Base-by-base conservation (phyloP, 2,888 invertebrate species). In the Sepiola atlantica region DNA sequence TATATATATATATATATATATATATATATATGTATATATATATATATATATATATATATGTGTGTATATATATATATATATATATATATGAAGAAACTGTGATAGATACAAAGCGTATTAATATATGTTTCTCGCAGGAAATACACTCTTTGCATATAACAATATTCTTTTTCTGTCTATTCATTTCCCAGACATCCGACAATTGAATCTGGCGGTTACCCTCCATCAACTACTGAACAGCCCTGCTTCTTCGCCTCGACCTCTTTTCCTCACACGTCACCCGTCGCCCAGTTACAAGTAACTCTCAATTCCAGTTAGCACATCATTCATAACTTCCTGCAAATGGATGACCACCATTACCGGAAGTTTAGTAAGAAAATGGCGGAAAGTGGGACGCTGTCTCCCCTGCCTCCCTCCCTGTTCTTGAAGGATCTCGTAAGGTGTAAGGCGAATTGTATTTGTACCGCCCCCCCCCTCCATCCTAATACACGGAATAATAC, bases 251-350 rank as follows among this genome's bases (percentile, higher is more conserved):
- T 45, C 45, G 45, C 8, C n/a, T 18, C 12, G 16, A 16, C 77
- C 14, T 0, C 3, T 1, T 32, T 18, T 18, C 16, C n/a, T 1
- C 32, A 14, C 10, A 28, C 12, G 8, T n/a, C n/a, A 4, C n/a
- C 77, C 12, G 16, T 18, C 2, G n/a, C 14, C 77, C 32, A 2
- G 77, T n/a, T 77, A 32, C 77, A 77, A 77, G 14, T 32, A 77
- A 77, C 77, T n/a, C 77, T 77, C 16, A 77, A 77, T n/a, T n/a
- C 77, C 77, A 32, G 77, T 77, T n/a, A 77, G 77, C 77, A 77
- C 77, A 32, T 77, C 77, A n/a, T 77, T 77, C n/a, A 77, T 77
- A 77, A 77, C 77, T 77, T 77, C 77, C 77, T 77, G 77, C 77
- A 32, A 77, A 77, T n/a, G 77, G 77, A 77, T 77, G 77, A 32